phyloP scores from a whole-genome alignment of 2,888 invertebrate genomes.

The Eupithecia subfuscata region DNA sequence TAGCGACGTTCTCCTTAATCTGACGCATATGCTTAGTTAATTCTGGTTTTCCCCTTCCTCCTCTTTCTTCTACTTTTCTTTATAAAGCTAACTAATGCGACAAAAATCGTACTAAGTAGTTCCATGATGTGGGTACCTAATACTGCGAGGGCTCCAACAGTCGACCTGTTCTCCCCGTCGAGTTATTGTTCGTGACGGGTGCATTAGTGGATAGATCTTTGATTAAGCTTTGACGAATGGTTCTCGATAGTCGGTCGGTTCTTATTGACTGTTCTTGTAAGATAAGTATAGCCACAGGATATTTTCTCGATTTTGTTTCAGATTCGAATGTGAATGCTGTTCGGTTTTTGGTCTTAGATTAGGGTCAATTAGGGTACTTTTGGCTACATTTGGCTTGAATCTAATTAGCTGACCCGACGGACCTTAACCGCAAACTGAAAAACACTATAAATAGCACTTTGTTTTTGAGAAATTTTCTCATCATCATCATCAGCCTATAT shows the following conservation, averaged over 20 bases:
- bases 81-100: neutral
- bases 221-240: slow-evolving; percentile 54
- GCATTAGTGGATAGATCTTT: slow-evolving; percentile 39
- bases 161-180: neutral
- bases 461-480: too few species aligned
- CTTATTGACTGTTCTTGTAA: slow-evolving; percentile 16
- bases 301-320: neutral
- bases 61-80: too few species aligned
- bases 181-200: slow-evolving; percentile 22
- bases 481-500: too few species aligned
- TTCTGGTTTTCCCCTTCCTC: too few species aligned
- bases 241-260: slow-evolving; percentile 38
- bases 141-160: neutral
- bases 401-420: neutral
- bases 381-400: neutral
- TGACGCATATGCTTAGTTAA: too few species aligned
- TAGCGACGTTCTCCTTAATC: too few species aligned
- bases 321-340: neutral
- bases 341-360: neutral
- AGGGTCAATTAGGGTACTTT: neutral
- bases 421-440: neutral
- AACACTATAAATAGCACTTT: too few species aligned
- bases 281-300: neutral
- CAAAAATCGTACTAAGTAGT: neutral
- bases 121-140: neutral